A percentile compares a stretch with the other conserved stretches of the same genome.
These are phyloP conservation scores for Pegoplata infirma DNA, from an alignment of 2,888 invertebrate species.

Conservation along the genomic window DNA sequence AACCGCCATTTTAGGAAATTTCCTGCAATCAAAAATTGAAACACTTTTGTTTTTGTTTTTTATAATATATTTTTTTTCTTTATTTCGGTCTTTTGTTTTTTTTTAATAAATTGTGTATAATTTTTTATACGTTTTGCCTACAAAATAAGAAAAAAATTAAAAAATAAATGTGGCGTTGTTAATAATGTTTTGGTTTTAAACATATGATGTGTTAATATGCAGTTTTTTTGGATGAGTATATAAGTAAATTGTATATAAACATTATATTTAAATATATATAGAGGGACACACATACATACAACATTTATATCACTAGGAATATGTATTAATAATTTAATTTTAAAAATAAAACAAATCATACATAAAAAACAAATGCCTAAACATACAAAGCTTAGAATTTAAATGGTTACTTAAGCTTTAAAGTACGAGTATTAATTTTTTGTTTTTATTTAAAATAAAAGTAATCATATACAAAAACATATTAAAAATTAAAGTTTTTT, in stretches of 20 bases:
- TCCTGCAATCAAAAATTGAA: too few relatives aligned
- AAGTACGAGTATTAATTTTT: slow-evolving; percentile 12
- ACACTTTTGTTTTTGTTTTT: slow-evolving; percentile 23
- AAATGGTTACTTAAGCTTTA: slow-evolving; percentile 15
- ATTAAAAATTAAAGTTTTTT: slow-evolving; percentile 12
- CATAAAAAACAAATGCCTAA: not conserved
- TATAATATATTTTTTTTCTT: slow-evolving; percentile 47
- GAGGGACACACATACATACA: slow-evolving; percentile 54
- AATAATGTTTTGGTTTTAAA: slow-evolving; percentile 20
- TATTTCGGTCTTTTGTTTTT: slow-evolving; percentile 48
- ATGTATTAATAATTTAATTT: slow-evolving; percentile 14
- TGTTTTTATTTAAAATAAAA: slow-evolving; percentile 5
- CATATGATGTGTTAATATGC: slow-evolving; percentile 36
- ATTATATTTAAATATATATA: slow-evolving; percentile 46
- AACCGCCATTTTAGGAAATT: too few relatives aligned
- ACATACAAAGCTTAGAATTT: slow-evolving; percentile 18
- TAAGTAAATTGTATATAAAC: slow-evolving; percentile 57
- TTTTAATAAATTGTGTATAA: slow-evolving; percentile 53
- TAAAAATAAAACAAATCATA: not conserved
- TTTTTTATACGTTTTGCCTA: slow-evolving; percentile 55
- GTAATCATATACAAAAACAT: slow-evolving; percentile 19
- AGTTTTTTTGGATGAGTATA: slow-evolving; percentile 27
- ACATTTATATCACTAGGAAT: slow-evolving; percentile 59
- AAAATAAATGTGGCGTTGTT: slow-evolving; percentile 51
- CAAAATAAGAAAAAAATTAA: slow-evolving; percentile 51